A percentile compares a stretch with the other conserved stretches of the same genome.
phyloP scores from a whole-genome alignment of 1,140 invertebrate genomes.

The Drosophila persimilis region DNA sequence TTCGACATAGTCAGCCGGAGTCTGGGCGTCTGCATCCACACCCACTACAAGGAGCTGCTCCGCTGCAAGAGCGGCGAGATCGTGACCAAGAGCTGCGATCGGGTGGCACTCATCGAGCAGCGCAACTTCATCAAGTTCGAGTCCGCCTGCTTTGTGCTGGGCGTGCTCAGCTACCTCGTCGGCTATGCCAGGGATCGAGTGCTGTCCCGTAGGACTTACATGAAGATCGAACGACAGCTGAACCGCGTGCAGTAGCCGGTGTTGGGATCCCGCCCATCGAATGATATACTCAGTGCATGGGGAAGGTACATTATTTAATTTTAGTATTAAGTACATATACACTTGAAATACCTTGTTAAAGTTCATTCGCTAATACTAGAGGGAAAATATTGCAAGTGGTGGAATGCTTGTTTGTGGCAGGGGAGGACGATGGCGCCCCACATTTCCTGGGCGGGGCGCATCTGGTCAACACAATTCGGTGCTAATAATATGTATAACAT shows the following conservation, averaged over 20 bases:
- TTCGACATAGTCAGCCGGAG: conserved; percentile 90
- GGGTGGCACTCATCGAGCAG: conserved; percentile 89
- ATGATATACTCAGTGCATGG: conserved; percentile 55
- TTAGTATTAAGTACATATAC: conserved; percentile 61
- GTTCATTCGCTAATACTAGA: conserved; percentile 61
- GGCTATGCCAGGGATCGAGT: conserved; percentile 73
- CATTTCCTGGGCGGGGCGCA: background rate
- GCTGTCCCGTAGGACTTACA: conserved; percentile 82
- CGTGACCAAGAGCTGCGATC: conserved; percentile 88
- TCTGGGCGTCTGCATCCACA: conserved; percentile 87
- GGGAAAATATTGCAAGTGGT: conserved; percentile 63
- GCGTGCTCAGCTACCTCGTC: conserved; percentile 84
- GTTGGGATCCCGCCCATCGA: too few relatives aligned
- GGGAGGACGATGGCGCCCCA: conserved; percentile 7
- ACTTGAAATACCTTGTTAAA: conserved; percentile 58
- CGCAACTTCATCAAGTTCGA: conserved; percentile 93
- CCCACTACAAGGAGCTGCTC: conserved; percentile 88
- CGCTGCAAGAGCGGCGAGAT: conserved; percentile 88
- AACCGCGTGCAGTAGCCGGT: conserved; percentile 81
- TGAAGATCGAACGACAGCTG: conserved; percentile 84
- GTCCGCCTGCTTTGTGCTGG: conserved; percentile 87
- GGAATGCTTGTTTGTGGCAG: conserved; percentile 49
- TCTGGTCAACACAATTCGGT: conserved; percentile 65
- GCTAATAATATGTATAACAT: conserved; percentile 64
- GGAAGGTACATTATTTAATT: conserved; percentile 69